These are phyloP conservation scores for Centropristis striata DNA, from an alignment of 2,113 vertebrate species.

Conservation along the genomic window DNA sequence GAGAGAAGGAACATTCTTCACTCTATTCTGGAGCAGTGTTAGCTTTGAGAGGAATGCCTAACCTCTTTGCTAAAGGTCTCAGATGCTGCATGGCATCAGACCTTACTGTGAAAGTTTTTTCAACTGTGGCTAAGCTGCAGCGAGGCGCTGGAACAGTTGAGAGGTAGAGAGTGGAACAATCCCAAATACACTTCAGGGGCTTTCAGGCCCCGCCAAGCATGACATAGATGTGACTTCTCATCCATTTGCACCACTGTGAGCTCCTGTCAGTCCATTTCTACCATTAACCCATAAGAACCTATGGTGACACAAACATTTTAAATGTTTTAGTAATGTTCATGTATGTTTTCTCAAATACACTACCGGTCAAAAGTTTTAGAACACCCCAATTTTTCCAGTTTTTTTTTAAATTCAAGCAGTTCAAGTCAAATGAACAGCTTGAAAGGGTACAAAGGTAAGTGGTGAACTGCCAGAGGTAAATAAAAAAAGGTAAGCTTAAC, in stretches of 20 bases:
- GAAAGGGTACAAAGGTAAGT: too few relatives aligned
- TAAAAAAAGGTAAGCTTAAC: too few relatives aligned
- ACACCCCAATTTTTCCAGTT: too few relatives aligned
- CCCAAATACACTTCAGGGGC: constrained; percentile 34
- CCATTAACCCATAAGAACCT: too few relatives aligned
- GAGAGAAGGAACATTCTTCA: constrained; percentile 64
- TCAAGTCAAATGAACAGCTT: too few relatives aligned
- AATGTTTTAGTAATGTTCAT: too few relatives aligned
- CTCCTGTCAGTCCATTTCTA: constrained; percentile 11
- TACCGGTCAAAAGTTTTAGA: too few relatives aligned
- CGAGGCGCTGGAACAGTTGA: constrained; percentile 28
- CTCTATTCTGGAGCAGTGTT: constrained; percentile 66
- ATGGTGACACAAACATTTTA: too few relatives aligned
- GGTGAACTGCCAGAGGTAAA: too few relatives aligned
- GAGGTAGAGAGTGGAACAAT: constrained; percentile 45
- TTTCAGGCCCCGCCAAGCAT: constrained; percentile 57
- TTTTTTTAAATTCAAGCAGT: too few relatives aligned
- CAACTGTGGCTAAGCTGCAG: constrained; percentile 22
- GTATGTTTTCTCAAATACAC: too few relatives aligned
- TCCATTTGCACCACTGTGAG: constrained; percentile 10
- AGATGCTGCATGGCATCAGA: constrained; percentile 54
- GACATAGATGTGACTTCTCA: constrained; percentile 47
- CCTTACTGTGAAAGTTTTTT: constrained; percentile 69
- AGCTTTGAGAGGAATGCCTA: constrained; percentile 75
- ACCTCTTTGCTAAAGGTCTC: constrained; percentile 69